Percentiles rank a stretch among this genome's conserved stretches.
phyloP scores from a whole-genome alignment of 92 coral and sea anemone genomes.

The Zoanthus solanderi region DNA sequence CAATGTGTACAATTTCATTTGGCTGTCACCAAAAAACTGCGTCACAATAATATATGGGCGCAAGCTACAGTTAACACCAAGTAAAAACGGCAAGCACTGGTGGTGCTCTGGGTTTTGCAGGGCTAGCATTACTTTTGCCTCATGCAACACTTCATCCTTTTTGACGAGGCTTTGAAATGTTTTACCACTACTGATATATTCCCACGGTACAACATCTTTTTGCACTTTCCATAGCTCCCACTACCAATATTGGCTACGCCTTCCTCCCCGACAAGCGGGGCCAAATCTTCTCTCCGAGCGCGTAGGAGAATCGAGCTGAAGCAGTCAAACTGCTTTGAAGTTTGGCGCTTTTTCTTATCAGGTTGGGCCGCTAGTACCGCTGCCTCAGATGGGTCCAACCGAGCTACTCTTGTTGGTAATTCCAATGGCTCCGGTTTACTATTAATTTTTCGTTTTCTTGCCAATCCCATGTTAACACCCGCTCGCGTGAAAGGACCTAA shows the following conservation, averaged over 20 bases:
- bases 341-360: neutral
- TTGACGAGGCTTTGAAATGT: neutral
- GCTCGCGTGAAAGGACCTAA: neutral
- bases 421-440: neutral
- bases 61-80: neutral
- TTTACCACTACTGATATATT: slow-evolving; percentile 2
- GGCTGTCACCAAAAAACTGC: neutral
- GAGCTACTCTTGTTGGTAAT: neutral
- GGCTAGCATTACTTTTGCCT: slow-evolving; percentile 5
- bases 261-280: neutral
- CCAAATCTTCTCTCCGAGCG: neutral
- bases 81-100: neutral
- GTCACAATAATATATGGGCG: slow-evolving; percentile 1
- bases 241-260: neutral
- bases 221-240: slow-evolving; percentile 15
- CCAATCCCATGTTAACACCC: neutral
- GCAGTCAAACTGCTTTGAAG: neutral
- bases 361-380: neutral
- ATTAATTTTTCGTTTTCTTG: neutral
- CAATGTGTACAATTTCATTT: neutral
- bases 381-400: neutral
- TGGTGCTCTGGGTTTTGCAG: slow-evolving; percentile 2
- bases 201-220: neutral
- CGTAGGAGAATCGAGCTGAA: neutral
- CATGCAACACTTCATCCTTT: neutral